Percentiles rank a stretch among this genome's conserved stretches.
These are phyloP conservation scores for Cephalotes varians DNA, from an alignment of 2,888 invertebrate species.

Conservation along the genomic window DNA sequence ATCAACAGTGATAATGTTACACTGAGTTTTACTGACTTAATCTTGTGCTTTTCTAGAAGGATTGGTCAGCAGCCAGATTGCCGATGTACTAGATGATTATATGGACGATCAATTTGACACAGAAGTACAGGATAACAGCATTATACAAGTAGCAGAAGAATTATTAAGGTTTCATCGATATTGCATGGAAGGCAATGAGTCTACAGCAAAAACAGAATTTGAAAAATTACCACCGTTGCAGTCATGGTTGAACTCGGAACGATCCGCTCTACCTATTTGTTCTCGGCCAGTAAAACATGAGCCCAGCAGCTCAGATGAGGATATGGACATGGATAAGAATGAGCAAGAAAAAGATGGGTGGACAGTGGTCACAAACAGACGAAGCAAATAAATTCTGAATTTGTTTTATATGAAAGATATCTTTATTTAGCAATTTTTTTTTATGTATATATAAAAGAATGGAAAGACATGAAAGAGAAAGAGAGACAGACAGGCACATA, in stretches of 20 bases:
- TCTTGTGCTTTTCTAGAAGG: conserved; percentile 70
- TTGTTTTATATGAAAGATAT: conserved; percentile 49
- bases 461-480: conserved; percentile 10
- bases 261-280: conserved; percentile 28
- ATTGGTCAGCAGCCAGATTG: conserved; percentile 76
- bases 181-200: conserved; percentile 72
- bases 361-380: conserved; percentile 79
- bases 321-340: conserved; percentile 54
- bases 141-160: conserved; percentile 80
- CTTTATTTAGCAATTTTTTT: conserved; percentile 34
- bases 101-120: conserved; percentile 80
- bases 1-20: neutral
- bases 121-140: conserved; percentile 81
- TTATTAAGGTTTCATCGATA: conserved; percentile 79
- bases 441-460: conserved; percentile 46
- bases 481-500: conserved; percentile 34
- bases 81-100: conserved; percentile 80
- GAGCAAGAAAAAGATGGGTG: conserved; percentile 77
- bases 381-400: conserved; percentile 73
- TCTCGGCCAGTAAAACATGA: neutral
- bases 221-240: conserved; percentile 79
- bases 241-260: conserved; percentile 75
- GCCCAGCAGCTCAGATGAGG: conserved; percentile 59
- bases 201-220: conserved; percentile 71
- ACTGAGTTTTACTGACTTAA: neutral